Evolutionary conservation across 2,113 vertebrate species (phyloP).

Genomic region (Trichechus manatus): DNA sequence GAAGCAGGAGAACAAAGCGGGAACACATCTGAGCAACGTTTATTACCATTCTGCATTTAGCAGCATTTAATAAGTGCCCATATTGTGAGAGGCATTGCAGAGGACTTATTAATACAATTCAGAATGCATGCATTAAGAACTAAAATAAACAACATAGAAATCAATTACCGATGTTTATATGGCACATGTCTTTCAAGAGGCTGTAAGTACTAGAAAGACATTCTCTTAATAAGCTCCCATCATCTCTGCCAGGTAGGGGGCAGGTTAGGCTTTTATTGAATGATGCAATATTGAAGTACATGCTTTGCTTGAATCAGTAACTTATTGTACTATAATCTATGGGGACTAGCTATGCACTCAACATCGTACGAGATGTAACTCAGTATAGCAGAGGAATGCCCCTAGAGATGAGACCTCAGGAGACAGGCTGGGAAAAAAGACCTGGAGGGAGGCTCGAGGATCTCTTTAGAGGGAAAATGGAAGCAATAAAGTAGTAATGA

Average conservation of each 20-base stretch:
- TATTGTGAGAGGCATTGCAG: background rate
- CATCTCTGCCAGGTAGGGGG: conserved; percentile 69
- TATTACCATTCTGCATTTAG: background rate
- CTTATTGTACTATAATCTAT: conserved; percentile 33
- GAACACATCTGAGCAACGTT: background rate
- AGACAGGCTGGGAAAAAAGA: background rate
- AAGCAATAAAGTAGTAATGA: background rate
- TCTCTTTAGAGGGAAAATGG: background rate
- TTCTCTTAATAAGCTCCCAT: conserved; percentile 77
- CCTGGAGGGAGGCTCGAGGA: background rate
- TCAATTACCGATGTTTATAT: conserved; percentile 66
- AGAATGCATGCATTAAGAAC: background rate
- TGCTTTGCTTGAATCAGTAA: conserved; percentile 55
- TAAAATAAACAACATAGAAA: conserved; percentile 68
- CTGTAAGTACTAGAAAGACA: conserved; percentile 58
- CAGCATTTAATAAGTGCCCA: conserved; percentile 16
- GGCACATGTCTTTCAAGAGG: conserved; percentile 72
- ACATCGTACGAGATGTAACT: background rate
- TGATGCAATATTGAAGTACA: conserved; percentile 36
- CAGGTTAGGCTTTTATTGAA: conserved; percentile 71
- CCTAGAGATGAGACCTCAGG: background rate
- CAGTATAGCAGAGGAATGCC: background rate
- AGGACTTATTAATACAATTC: conserved; percentile 58
- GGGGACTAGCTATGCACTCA: conserved; percentile 12
- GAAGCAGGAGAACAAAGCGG: background rate